Conservation (phyloP, 2,888 invertebrate genomes). For the Imbricaverruca yamaguchii region DNA sequence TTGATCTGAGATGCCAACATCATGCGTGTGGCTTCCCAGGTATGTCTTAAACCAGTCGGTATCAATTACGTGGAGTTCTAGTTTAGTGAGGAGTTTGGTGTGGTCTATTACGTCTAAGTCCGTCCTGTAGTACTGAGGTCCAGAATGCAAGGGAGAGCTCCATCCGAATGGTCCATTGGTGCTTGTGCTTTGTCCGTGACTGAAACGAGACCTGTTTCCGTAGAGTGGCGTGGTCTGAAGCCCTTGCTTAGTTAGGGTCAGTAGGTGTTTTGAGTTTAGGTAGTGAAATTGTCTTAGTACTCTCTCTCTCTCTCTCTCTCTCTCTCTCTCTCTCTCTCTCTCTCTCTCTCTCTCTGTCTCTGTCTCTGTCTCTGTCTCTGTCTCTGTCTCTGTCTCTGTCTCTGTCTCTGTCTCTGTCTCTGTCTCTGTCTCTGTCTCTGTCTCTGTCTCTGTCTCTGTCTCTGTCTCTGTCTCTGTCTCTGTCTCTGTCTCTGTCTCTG, state of each 20-base stretch:
- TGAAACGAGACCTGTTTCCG: neutral
- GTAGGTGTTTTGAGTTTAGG: no score
- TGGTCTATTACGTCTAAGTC: neutral
- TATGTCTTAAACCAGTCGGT: neutral
- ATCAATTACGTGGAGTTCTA: neutral
- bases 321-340: no score
- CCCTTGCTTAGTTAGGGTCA: neutral
- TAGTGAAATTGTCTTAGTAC: neutral
- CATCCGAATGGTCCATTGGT: neutral
- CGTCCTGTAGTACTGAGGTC: neutral
- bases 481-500: no score
- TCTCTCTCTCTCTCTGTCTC: no score
- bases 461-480: no score
- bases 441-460: no score
- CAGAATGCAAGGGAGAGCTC: neutral
- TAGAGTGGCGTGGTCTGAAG: neutral
- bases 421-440: no score
- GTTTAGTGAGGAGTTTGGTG: neutral
- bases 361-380: no score
- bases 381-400: no score
- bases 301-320: no score
- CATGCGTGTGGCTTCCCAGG: neutral
- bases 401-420: no score
- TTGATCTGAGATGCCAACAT: neutral
- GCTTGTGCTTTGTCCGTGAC: neutral